These are phyloP conservation scores for Acestrorhynchus altus DNA, from an alignment of 2,797 vertebrate genomes.

Conservation along the genomic window DNA sequence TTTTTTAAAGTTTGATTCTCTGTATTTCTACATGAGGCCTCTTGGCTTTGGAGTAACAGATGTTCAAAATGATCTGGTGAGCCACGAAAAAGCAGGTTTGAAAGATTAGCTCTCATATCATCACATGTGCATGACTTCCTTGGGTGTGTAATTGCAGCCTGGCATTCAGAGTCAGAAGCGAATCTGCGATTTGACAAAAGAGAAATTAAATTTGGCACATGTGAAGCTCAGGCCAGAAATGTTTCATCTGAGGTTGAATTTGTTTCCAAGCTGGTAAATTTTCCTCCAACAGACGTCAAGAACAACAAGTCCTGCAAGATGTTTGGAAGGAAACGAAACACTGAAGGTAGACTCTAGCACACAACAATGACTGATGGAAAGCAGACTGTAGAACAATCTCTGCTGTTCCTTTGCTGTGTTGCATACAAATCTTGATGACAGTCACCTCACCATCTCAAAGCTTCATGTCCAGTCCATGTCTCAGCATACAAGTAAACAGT, in stretches of 20 bases:
- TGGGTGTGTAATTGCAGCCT: background rate
- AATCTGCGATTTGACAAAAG: background rate
- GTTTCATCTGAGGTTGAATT: background rate
- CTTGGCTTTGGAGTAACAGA: background rate
- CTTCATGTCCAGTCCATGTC: slow-evolving; percentile 26
- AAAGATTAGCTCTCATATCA: background rate
- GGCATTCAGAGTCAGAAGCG: background rate
- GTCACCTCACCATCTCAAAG: background rate
- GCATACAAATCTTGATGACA: background rate
- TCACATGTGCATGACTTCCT: background rate
- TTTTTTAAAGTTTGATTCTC: too few species aligned
- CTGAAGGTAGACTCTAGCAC: background rate
- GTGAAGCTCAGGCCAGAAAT: too few species aligned
- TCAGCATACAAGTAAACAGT: slow-evolving; percentile 65
- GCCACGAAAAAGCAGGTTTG: background rate
- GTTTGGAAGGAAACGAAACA: background rate
- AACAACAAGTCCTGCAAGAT: background rate
- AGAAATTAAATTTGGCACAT: background rate
- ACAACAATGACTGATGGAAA: background rate
- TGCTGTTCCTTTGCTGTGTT: too few species aligned
- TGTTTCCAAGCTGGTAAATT: background rate
- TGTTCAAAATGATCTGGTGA: background rate
- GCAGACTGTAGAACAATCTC: background rate
- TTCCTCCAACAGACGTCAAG: background rate
- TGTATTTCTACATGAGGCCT: too few species aligned